Evolutionary conservation across 2,113 vertebrate species (phyloP).

Genomic region (Crotalus horridus): DNA sequence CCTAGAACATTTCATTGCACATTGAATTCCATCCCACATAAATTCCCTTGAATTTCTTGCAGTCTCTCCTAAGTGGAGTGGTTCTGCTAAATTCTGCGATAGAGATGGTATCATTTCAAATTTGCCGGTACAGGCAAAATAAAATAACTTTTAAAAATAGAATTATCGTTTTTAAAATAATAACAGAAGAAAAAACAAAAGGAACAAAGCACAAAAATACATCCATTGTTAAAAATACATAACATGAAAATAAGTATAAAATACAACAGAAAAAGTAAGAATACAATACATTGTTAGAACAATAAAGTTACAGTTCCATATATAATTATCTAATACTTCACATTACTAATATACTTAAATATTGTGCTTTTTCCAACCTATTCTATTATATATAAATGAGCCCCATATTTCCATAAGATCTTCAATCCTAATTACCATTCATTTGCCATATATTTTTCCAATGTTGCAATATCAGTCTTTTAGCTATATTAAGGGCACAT

Average conservation of each 20-base stretch:
- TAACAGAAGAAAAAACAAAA: not conserved
- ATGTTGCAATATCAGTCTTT: not conserved
- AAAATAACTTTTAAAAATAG: not conserved
- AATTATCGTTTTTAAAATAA: not conserved
- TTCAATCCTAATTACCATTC: not conserved
- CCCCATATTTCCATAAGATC: not conserved
- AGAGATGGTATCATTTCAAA: slow-evolving; percentile 3
- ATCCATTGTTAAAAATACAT: not conserved
- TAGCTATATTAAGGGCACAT: not conserved
- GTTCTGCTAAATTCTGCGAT: slow-evolving; percentile 1
- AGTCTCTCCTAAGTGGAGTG: not conserved
- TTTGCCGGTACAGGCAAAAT: not conserved
- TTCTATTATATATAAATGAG: not conserved
- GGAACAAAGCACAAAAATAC: not conserved
- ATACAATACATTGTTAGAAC: no score
- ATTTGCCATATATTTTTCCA: not conserved
- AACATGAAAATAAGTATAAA: not conserved
- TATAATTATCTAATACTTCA: no score
- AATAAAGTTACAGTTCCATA: no score
- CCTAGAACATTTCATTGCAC: not conserved
- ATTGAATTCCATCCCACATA: not conserved
- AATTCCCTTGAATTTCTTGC: not conserved
- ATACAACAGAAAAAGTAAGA: no score
- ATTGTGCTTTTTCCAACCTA: no score
- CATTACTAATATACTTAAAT: no score